Evolutionary conservation across 1,140 invertebrate genomes (phyloP), one percentile per base, ranked within the genome.

Genomic region (Lepidurus packardi): DNA sequence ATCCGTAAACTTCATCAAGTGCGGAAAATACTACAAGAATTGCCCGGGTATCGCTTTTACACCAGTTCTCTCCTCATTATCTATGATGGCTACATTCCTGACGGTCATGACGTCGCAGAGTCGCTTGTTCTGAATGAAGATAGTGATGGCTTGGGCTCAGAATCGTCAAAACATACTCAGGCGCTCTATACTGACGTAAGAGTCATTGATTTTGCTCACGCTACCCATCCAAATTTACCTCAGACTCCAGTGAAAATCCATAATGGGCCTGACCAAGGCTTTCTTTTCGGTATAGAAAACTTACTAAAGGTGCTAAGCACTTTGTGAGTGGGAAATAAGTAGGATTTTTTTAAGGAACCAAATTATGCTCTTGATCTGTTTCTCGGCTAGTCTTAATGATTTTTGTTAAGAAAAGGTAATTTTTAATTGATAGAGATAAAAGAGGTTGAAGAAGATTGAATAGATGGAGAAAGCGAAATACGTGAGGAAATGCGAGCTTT

Each of bases 191-290:
- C 89, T 7, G 88, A 90, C 81, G 86, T 90, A 2, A 83, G 88
- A 74, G 87, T 91, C 81, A 90, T 91, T 77, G 90, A 91, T 81
- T 91, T 91, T 86, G 90, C 90, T 7, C 90, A 91, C 83, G 86
- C 89, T 0, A 86, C 84, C 73, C 86, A 86, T 80, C 81, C 81
- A 43, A 83, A 82, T 8, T 82, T 86, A 79, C 81, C 83, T 25
- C 81, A 81, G 9, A 83, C 83, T 76, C 76, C 82, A 13, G 34
- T 34, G 34, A 81, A 83, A n/a, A 53, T 79, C 7, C 87, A 90
- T 81, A 81, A 82, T 42, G 89, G 89, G 1, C 87, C 87, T 13
- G 89, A 90, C 82, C 83, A 85, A 53, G 89, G 89, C 1, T 90
- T 89, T 81, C 81, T 90, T 24, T 87, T 89, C 82, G 89, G 89